A percentile compares a stretch with the other conserved stretches of the same genome.
These are phyloP conservation scores for Cephus runcator DNA, from an alignment of 2,888 invertebrate species.

Conservation along the genomic window DNA sequence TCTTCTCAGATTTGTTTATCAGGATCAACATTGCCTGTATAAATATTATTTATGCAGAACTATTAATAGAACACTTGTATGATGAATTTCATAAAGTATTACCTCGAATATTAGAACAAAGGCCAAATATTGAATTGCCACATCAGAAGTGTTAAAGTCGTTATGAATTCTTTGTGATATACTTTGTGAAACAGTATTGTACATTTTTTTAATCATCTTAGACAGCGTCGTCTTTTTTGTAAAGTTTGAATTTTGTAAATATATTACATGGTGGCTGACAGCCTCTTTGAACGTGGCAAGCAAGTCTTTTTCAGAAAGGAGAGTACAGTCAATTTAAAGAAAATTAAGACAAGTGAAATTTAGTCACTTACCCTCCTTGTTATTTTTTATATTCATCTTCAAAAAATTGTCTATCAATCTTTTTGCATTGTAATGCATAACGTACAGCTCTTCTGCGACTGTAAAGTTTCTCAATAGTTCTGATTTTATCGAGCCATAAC, in stretches of 20 bases:
- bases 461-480: neutral
- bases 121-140: conserved; percentile 14
- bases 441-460: conserved; percentile 4
- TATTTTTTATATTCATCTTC: neutral
- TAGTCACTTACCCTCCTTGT: neutral
- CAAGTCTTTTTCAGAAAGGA: neutral
- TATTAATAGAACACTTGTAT: neutral
- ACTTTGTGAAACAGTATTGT: neutral
- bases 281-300: neutral
- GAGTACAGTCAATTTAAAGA: neutral
- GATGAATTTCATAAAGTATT: neutral
- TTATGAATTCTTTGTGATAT: conserved; percentile 10
- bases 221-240: neutral
- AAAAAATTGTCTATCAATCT: neutral
- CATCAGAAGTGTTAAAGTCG: conserved; percentile 8
- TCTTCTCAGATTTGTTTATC: conserved; percentile 7
- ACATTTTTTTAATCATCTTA: neutral
- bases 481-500: neutral
- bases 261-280: neutral
- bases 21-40: conserved; percentile 14
- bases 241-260: neutral
- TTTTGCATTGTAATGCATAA: conserved; percentile 12
- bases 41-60: neutral
- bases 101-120: conserved; percentile 15
- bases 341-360: neutral